A percentile compares a stretch with the other conserved stretches of the same genome.
These are phyloP conservation scores for Cygnus olor DNA, from an alignment of 2,797 vertebrate species.

Conservation along the genomic window DNA sequence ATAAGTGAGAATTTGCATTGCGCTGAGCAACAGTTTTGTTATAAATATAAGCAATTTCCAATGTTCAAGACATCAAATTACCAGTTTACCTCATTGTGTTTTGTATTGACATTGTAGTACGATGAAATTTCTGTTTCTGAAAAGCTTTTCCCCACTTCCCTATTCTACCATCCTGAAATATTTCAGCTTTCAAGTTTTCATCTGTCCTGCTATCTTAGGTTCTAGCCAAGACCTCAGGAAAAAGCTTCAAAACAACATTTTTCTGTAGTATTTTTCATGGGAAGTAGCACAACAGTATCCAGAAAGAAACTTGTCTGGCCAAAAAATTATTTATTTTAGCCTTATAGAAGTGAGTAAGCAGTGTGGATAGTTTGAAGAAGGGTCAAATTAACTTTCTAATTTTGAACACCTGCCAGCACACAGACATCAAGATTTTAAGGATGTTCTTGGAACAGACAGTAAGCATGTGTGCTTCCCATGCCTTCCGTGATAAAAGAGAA, in stretches of 20 bases:
- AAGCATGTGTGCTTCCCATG: neutral
- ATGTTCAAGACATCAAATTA: neutral
- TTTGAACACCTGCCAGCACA: neutral
- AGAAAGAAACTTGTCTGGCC: neutral
- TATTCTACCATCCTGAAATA: neutral
- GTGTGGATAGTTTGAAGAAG: neutral
- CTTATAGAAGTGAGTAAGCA: neutral
- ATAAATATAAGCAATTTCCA: neutral
- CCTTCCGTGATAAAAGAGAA: neutral
- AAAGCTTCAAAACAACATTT: neutral
- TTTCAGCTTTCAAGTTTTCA: neutral
- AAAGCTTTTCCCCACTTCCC: neutral
- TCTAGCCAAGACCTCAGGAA: neutral
- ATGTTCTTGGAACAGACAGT: neutral
- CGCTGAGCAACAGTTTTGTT: neutral
- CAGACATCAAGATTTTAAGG: neutral
- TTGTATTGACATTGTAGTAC: neutral
- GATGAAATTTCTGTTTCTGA: neutral
- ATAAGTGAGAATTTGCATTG: neutral
- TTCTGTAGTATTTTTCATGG: neutral
- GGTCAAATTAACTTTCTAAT: neutral
- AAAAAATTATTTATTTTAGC: neutral
- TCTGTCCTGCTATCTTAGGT: neutral
- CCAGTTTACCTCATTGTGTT: neutral
- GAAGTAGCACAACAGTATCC: neutral